Evolutionary conservation across 2,888 invertebrate genomes (phyloP).

Genomic region (Xestia rhomboidea): DNA sequence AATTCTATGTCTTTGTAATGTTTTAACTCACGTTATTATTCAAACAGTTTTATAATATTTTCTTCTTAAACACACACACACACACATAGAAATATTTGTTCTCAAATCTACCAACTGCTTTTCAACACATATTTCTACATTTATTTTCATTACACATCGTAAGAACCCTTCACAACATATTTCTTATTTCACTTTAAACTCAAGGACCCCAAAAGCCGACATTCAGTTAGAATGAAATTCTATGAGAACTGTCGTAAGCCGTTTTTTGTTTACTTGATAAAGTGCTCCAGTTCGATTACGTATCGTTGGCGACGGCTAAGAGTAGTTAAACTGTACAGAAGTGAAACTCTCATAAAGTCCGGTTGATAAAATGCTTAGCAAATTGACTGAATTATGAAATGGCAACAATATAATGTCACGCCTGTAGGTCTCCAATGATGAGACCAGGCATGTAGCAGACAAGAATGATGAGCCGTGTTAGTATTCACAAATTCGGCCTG

Average conservation of each 20-base stretch:
- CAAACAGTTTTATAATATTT: not conserved
- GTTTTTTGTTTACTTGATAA: conserved; percentile 74
- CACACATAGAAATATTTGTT: not conserved
- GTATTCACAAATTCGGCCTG: not conserved
- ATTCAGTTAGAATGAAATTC: conserved; percentile 67
- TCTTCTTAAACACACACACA: too few species aligned
- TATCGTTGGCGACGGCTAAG: conserved; percentile 24
- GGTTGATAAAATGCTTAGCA: not conserved
- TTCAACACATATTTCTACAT: not conserved
- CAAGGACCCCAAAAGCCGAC: conserved; percentile 36
- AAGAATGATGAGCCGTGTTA: not conserved
- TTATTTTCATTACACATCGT: not conserved
- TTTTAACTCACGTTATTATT: not conserved
- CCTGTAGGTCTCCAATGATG: not conserved
- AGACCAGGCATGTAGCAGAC: not conserved
- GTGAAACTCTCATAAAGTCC: not conserved
- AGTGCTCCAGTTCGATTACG: conserved; percentile 65
- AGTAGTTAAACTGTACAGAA: not conserved
- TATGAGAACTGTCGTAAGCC: conserved; percentile 64
- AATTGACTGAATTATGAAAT: not conserved
- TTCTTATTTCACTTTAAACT: conserved; percentile 10
- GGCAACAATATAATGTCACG: not conserved
- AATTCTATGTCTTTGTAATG: not conserved
- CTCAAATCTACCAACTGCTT: not conserved
- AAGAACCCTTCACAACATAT: not conserved